A percentile compares a stretch with the other conserved stretches of the same genome.
Conservation (phyloP, 2,113 vertebrate genomes). For the Seriola quinqueradiata region DNA sequence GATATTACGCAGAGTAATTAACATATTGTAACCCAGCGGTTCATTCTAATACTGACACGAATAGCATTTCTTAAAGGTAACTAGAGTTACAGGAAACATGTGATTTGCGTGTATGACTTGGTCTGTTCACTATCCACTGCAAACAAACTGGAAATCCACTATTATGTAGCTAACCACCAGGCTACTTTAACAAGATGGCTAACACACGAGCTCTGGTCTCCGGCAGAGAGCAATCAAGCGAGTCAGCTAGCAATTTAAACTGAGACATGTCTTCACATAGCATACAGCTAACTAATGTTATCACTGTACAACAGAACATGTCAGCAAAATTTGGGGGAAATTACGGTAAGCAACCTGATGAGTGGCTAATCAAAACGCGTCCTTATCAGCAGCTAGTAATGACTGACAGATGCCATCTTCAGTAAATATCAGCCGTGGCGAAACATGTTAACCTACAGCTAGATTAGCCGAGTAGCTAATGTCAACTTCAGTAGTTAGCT, state of each 20-base stretch:
- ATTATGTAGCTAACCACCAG: neutral
- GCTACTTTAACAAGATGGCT: conserved; percentile 55
- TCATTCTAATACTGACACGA: neutral
- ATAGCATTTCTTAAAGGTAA: neutral
- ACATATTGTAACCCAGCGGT: neutral
- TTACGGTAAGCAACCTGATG: rapidly evolving
- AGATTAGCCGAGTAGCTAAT: conserved; percentile 69
- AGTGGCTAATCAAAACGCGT: neutral
- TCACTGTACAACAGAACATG: neutral
- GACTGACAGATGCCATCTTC: conserved; percentile 32
- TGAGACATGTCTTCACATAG: conserved; percentile 27
- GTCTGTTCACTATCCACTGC: neutral
- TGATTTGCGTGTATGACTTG: neutral
- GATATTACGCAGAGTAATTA: neutral
- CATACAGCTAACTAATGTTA: conserved; percentile 9
- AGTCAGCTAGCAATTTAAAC: conserved; percentile 21
- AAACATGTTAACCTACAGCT: conserved; percentile 41
- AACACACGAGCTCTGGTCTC: conserved; percentile 45
- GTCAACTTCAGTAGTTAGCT: conserved; percentile 67
- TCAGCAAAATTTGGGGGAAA: neutral
- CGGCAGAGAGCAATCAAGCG: conserved; percentile 31
- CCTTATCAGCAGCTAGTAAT: neutral
- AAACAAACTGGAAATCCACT: conserved; percentile 1
- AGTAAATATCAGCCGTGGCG: neutral
- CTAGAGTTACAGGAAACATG: neutral